Base-by-base conservation (phyloP, 1,140 invertebrate species). In the Bombus sibiricus region DNA sequence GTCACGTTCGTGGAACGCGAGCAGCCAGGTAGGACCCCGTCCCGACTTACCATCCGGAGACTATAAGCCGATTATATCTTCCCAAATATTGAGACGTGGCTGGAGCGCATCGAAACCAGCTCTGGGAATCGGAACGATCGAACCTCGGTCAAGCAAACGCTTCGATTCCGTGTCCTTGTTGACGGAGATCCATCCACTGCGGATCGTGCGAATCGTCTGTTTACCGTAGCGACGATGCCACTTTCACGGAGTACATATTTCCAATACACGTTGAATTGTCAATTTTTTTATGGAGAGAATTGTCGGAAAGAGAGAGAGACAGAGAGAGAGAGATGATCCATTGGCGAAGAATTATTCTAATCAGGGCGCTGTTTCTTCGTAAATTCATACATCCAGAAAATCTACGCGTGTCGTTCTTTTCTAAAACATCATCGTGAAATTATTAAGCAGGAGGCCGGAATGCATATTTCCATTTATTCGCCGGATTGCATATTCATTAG, bases 1-100 rank as follows among this genome's bases (percentile, higher is more conserved):
- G 91, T 94, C 92, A 92, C 92, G 91, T 92, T 92, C 89, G 83
- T 91, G 88, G 91, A 93, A 92, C 88, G 88, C 89, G 87, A 88
- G 69, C 88, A 86, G 79, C 85, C 85, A 92, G 92, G 91, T 92
- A 90, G 85, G 85, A 76, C 86, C 86, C 71, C 25, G 74, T 84
- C 83, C 91, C 89, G 91, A 91, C 85, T 92, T 91, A 90, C 90
- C 86, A 80, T 87, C 85, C 88, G 64, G 83, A 85, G 83, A 91
- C 90, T 92, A 90, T 94, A 94, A 94, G 92, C 93, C 93, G 94
- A 94, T 94, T 94, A 94, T 92, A 92, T 91, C 91, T 93, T 92
- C 90, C 93, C 90, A 94, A 94, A 94, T 94, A 94, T 94, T 93
- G 91, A 93, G 93, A 94, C 93, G 89, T 87, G 92, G 88, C 85